Evolutionary conservation across 2,888 invertebrate species (phyloP).

Genomic region (Volucella inflata): DNA sequence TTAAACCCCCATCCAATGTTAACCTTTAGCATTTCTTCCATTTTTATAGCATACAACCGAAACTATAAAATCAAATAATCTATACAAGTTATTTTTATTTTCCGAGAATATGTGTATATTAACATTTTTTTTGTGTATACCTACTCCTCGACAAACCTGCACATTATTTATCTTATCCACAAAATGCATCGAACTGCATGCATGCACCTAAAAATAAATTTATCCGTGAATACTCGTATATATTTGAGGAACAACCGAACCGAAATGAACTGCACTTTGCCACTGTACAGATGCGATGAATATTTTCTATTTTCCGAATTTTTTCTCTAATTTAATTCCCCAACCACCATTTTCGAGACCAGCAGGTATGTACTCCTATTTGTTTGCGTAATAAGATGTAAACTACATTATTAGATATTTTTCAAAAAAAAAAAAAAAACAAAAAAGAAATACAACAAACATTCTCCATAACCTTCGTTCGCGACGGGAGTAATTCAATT

Average conservation of each 20-base stretch:
- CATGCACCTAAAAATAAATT: conserved; percentile 66
- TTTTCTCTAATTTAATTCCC: background rate
- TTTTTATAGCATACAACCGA: background rate
- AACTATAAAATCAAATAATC: conserved; percentile 3
- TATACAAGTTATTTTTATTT: conserved; percentile 43
- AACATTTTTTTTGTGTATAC: conserved; percentile 4
- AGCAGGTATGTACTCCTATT: conserved; percentile 40
- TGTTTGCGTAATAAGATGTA: conserved; percentile 55
- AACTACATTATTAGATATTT: conserved; percentile 42
- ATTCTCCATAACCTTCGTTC: background rate
- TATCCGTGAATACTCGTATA: conserved; percentile 68
- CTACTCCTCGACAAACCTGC: conserved; percentile 34
- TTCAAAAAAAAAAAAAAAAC: conserved; percentile 9
- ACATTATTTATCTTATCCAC: conserved; percentile 61
- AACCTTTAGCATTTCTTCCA: conserved; percentile 14
- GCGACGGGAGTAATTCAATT: conserved; percentile 34
- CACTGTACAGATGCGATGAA: conserved; percentile 44
- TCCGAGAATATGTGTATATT: conserved; percentile 5
- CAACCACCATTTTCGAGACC: conserved; percentile 19
- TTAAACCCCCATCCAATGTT: background rate
- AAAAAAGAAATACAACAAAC: background rate
- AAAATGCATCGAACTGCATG: conserved; percentile 62
- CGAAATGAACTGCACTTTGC: conserved; percentile 8
- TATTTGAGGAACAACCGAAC: conserved; percentile 51
- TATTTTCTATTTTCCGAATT: conserved; percentile 23